Conservation (phyloP, 2,797 vertebrate species). For the Mallotus villosus region DNA sequence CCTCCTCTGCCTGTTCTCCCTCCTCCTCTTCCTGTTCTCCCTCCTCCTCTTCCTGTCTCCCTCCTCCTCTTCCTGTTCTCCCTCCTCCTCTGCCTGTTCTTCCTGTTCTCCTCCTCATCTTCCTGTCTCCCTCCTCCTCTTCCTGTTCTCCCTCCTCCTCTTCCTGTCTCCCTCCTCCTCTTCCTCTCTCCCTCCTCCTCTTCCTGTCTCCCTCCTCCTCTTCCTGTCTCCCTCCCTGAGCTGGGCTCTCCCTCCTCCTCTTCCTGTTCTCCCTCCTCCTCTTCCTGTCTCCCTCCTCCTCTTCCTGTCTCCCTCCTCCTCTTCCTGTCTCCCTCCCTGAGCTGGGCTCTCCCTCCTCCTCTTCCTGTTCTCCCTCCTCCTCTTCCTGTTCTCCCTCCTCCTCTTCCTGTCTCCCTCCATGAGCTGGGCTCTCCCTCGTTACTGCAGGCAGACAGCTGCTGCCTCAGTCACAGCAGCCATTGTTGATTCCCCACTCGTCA, state of each 20-base stretch:
- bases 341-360: slow-evolving; percentile 8
- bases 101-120: too few relatives aligned
- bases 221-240: background rate
- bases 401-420: background rate
- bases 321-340: slow-evolving; percentile 1
- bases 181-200: background rate
- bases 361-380: background rate
- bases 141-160: background rate
- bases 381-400: background rate
- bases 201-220: too few relatives aligned
- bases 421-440: slow-evolving; percentile 69
- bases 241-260: background rate
- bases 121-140: slow-evolving; percentile 9
- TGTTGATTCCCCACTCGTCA: slow-evolving; percentile 53
- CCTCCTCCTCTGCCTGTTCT: background rate
- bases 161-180: background rate
- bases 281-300: background rate
- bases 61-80: background rate
- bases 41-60: background rate
- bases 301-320: background rate
- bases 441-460: slow-evolving; percentile 65
- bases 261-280: slow-evolving; percentile 1
- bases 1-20: too few relatives aligned
- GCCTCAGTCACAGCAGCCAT: slow-evolving; percentile 62
- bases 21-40: background rate